Base-by-base conservation (phyloP, 2,888 invertebrate species). In the Drosophila picticornis region DNA sequence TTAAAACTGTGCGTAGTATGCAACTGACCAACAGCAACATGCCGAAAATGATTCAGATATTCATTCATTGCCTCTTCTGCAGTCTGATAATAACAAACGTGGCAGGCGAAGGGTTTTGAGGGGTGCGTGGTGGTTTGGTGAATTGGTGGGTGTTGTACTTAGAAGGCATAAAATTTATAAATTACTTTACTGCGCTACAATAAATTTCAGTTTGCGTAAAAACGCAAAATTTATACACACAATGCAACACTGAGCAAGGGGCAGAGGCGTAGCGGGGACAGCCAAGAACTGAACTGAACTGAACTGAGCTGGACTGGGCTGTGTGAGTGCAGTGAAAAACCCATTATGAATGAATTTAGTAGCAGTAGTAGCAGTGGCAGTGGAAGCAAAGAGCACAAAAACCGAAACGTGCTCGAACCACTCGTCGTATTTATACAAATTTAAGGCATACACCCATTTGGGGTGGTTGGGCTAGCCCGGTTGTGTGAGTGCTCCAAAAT, bases 271-370 rank as follows among this genome's bases (percentile, higher is more conserved):
- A 31, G 60, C 10, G 59, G 40, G 7, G 19, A 29, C 19, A 19
- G 51, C n/a, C 51, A 57, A 50, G 31, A 50, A 50, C 48, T 48
- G 48, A 48, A 48, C 48, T 48, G 48, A 48, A 50, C n/a, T 50
- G 19, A 0, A n/a, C 52, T 13, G 63, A 64, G 22, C 55, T 56
- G 66, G 22, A 29, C 22, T 52, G 60, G 55, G 43, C 40, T 31
- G 56, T n/a, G 61, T 64, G 80, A 81, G 81, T 78, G 74, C 65
- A 81, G 81, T 80, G 78, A 77, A 88, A 90, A 88, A 90, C 66
- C 90, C 89, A 88, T 88, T 88, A 88, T 88, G 90, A 90, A 84
- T 90, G 90, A 88, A 89, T 88, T 88, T 88, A 90, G 88, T 87
- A 75, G 90, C 76, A 72, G 57, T 40, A 72, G 60, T 40, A 60